Evolutionary conservation across 2,797 vertebrate species (phyloP), one percentile per base, ranked within the genome.

Genomic region (Myripristis murdjan): DNA sequence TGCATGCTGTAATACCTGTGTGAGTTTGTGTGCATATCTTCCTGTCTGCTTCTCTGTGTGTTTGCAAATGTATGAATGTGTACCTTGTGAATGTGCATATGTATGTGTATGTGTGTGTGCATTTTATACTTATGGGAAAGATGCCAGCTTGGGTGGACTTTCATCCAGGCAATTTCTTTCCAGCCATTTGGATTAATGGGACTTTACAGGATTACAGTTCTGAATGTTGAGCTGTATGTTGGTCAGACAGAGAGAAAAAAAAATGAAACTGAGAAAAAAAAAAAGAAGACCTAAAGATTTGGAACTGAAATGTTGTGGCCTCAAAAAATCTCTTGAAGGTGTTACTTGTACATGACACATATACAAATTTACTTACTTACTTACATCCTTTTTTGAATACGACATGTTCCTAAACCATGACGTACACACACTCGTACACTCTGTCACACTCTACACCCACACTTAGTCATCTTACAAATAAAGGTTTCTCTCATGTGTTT

Each of bases 131-230:
- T 9, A 31, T 49, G 53, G 44, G 77, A 64, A 73, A 75, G 33
- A 78, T 41, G 79, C 70, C 63, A 57, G 55, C 60, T 71, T 87
- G 76, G 69, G 60, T 26, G 68, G 58, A 80, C 72, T 87, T 84
- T 86, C 64, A 79, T 78, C 77, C 51, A 47, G 75, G 70, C 2
- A 0, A 70, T 82, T 83, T 84, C 74, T 75, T 73, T 10, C 51
- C 39, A 8, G 79, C 70, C 28, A 43, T 77, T 73, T 76, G 77
- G 74, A 88, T 79, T 84, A 86, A 78, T 76, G 65, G 58, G 53
- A 78, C 41, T 84, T 90, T 55, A 79, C 66, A 80, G 84, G 87
- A 90, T 87, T 87, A 86, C 39, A 55, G 77, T 64, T 83, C 37
- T 79, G 76, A 89, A 89, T 79, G 83, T 61, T 83, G 67, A 65